Percentiles rank a stretch among this genome's conserved stretches.
Conservation (phyloP, 2,113 vertebrate genomes). For the Syngnathus typhle region DNA sequence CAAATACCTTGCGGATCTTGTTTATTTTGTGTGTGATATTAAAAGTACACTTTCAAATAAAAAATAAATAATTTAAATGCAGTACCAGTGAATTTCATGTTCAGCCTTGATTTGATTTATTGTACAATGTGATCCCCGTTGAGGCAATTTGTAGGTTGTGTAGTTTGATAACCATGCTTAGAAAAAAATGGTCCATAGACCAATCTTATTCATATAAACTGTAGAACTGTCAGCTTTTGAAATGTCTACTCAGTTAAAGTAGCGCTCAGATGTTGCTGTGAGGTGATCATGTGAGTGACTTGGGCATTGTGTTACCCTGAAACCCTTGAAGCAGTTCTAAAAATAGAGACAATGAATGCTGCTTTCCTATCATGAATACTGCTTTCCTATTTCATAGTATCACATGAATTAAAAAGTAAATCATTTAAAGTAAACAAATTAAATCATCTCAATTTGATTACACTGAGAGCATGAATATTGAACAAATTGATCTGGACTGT, state of each 20-base stretch:
- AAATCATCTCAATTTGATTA: not conserved
- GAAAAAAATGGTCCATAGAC: not conserved
- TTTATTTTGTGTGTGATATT: too few relatives aligned
- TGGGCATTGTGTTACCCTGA: conserved; percentile 16
- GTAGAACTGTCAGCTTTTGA: conserved; percentile 22
- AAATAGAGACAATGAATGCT: not conserved
- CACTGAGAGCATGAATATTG: too few relatives aligned
- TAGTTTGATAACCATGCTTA: not conserved
- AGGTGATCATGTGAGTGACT: conserved; percentile 38
- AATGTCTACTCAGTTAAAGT: conserved; percentile 20
- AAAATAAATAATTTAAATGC: too few relatives aligned
- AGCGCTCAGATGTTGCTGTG: conserved; percentile 21
- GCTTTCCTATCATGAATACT: too few relatives aligned
- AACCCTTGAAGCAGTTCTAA: conserved; percentile 9
- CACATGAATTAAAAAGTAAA: not conserved
- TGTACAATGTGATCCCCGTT: not conserved
- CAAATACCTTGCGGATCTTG: not conserved
- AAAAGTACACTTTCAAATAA: too few relatives aligned
- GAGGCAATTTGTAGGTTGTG: not conserved
- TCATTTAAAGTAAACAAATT: too few relatives aligned
- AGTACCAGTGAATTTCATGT: too few relatives aligned
- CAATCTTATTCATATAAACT: conserved; percentile 5
- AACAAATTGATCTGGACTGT: too few relatives aligned
- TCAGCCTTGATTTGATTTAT: not conserved
- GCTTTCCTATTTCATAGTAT: too few relatives aligned